These are phyloP conservation scores for Tadarida brasiliensis DNA, from an alignment of 2,797 vertebrate genomes.

Conservation along the genomic window DNA sequence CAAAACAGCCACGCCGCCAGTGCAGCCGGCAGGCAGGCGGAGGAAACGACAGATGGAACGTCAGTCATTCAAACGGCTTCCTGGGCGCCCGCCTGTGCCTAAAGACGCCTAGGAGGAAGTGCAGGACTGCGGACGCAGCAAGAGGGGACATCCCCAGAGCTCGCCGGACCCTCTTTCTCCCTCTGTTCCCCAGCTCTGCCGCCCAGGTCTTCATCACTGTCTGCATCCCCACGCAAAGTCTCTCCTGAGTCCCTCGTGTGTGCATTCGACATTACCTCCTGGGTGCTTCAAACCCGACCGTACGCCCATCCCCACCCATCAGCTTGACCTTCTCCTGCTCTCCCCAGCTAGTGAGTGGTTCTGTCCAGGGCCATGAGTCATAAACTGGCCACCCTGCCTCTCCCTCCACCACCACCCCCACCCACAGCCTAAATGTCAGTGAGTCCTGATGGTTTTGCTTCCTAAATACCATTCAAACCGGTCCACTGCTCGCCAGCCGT, in stretches of 20 bases:
- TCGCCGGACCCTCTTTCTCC: background rate
- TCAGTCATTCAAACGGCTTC: background rate
- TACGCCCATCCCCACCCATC: background rate
- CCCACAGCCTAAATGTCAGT: conserved; percentile 44
- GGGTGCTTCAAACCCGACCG: background rate
- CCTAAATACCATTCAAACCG: background rate
- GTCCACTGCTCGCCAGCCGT: background rate
- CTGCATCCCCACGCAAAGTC: background rate
- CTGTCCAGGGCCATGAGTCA: background rate
- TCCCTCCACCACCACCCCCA: background rate
- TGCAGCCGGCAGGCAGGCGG: rapidly evolving
- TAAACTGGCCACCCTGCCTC: background rate
- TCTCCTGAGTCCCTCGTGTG: background rate
- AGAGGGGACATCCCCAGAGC: background rate
- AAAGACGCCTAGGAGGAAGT: background rate
- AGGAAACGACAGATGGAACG: rapidly evolving
- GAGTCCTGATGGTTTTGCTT: conserved; percentile 17
- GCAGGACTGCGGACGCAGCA: rapidly evolving
- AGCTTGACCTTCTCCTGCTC: background rate
- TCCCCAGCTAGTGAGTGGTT: background rate
- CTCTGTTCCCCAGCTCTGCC: background rate
- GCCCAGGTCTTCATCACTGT: background rate
- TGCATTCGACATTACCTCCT: background rate
- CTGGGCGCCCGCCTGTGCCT: background rate
- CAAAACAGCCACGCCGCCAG: background rate